Evolutionary conservation across 1,140 invertebrate species (phyloP), one percentile per base, ranked within the genome.

Genomic region (Ceratina australensis): DNA sequence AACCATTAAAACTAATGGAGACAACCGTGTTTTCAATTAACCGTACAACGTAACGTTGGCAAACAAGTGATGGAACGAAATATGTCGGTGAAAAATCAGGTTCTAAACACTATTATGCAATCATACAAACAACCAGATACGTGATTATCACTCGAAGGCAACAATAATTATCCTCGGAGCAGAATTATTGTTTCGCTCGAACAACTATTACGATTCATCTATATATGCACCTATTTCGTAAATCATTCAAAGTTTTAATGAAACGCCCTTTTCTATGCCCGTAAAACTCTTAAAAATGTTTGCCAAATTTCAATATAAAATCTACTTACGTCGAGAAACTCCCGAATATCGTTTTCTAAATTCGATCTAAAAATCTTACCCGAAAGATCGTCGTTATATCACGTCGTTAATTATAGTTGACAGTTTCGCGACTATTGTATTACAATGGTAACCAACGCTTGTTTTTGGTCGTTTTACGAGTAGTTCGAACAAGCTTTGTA

Each of bases 241-340:
- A 42, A 42, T 42, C 33, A 42, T 42, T 7, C 2, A 42, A 42
- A 42, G 33, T 5, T 42, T 42, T 42, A 42, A 42, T 42, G 33
- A 42, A 42, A 42, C 33, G 33, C 33, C 33, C 33, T 24, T 74
- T 33, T 64, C 42, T 47, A 49, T 24, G 22, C 47, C 15, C 78
- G 47, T 52, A 80, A 83, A 72, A 76, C 49, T 54, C 47, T 61
- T 84, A 82, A 26, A 83, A 77, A 76, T 18, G 47, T 68, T 54
- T 57, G 57, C 54, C 54, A 63, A 76, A 83, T 83, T 80, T 65
- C 26, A 20, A 80, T 84, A 84, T 20, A 84, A 84, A 84, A 77
- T 84, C 72, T 84, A 42, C 33, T 42, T 42, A 69, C 57, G 64
- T n/a, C 20, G 20, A 76, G 18, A 83, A 80, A 75, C 59, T 69